Percentiles rank a stretch among this genome's conserved stretches.
phyloP scores from a whole-genome alignment of 2,797 vertebrate species.

The Neosilurus mollespiculum region DNA sequence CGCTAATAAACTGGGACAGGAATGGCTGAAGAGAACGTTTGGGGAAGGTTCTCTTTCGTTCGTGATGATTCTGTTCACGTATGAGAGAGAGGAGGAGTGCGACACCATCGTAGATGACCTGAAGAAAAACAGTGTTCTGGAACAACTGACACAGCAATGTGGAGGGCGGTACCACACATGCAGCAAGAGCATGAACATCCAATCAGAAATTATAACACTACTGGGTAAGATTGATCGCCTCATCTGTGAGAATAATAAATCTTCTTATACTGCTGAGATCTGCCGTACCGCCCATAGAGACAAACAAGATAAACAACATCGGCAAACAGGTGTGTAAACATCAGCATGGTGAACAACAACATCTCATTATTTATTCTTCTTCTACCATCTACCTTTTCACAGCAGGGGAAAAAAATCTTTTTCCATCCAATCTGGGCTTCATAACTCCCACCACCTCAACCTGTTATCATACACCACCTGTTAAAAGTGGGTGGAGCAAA shows the following conservation, averaged over 20 bases:
- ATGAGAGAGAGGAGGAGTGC: constrained; percentile 1
- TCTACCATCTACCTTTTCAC: not conserved
- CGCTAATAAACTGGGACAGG: not conserved
- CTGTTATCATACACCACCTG: not conserved
- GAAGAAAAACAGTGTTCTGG: constrained; percentile 23
- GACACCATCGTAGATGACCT: constrained; percentile 30
- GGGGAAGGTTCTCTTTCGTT: constrained; percentile 2
- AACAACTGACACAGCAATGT: not conserved
- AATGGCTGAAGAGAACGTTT: constrained; percentile 24
- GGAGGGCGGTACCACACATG: constrained; percentile 20
- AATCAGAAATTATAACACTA: constrained; percentile 22
- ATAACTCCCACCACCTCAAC: not conserved
- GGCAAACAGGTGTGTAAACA: not conserved
- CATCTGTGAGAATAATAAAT: not conserved
- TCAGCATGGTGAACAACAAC: not conserved
- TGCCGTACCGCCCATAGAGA: not conserved
- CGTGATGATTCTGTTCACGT: constrained; percentile 36
- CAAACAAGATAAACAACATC: not conserved
- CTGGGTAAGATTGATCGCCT: constrained; percentile 2
- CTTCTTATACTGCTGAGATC: constrained; percentile 21
- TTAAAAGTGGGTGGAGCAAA: too few relatives aligned
- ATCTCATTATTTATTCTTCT: not conserved
- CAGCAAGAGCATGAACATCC: constrained; percentile 39
- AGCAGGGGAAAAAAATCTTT: not conserved
- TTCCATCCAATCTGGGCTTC: not conserved